Evolutionary conservation across 1,140 invertebrate species (phyloP), one percentile per base, ranked within the genome.

Genomic region (Drosophila nikananu): DNA sequence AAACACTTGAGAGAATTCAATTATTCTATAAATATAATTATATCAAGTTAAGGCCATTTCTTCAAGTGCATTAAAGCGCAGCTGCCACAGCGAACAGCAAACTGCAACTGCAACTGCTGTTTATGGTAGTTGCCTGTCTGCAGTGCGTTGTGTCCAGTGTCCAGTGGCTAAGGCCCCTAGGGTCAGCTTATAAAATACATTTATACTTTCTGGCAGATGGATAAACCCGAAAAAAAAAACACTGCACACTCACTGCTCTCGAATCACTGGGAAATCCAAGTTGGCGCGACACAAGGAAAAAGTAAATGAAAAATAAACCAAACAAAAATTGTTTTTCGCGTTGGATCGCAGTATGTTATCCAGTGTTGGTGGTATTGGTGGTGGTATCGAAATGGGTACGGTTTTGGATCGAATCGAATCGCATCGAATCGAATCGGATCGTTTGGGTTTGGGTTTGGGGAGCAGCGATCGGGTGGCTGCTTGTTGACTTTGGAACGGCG

Each of bases 401-500:
- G n/a, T 37, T 58, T 51, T 37, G 41, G 19, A 41, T 37, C 59
- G 70, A 19, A 51, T 52, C 27, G 62, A 9, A 21, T 25, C 52
- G 63, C 21, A 58, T 52, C 51, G 35, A 10, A 42, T 39, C 55
- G 68, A 30, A 51, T 51, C 27, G 62, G 15, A 35, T 12, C 32
- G 32, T 4, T 9, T 35, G 30, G 30, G 30, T 30, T 32, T 10
- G 30, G 30, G 2, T 32, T 63, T 12, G 10, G 10, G 19, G 68
- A 64, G 44, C 54, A n/a, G 44, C 64, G 66, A 70, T 65, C 73
- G 72, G 67, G 37, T 37, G 41, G 57, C 55, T 72, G 70, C 81
- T 79, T 89, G 84, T 89, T 90, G 84, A 89, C 86, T 89, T 84
- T 89, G 84, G 77, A 74, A 89, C 84, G 77, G 81, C 81, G 64